Base-by-base conservation (phyloP, 2,888 invertebrate genomes). In the Empis stercorea region DNA sequence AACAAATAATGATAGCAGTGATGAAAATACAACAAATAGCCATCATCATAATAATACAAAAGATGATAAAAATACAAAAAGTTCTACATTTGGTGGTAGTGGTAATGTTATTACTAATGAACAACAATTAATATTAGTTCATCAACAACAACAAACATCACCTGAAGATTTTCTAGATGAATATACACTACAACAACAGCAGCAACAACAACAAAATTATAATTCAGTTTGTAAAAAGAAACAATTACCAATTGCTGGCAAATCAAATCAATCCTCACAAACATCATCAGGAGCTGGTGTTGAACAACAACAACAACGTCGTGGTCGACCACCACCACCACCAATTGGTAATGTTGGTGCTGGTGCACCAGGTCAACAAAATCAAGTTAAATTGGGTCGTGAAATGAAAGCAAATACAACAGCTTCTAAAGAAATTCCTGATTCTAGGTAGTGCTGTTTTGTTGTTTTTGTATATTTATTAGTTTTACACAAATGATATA, bases 381-480 rank as follows among this genome's bases (percentile, higher is more conserved):
- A 64, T 50, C 62, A 52, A 17, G 38, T 17, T n/a, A 43, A 43
- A 10, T 38, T 43, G 30, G 48, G 44, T n/a, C 44, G 50, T 27
- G 47, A 30, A 45, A 42, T 23, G 55, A 51, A 36, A 54, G 52
- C 40, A 51, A 45, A 56, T 55, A 55, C 52, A 55, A 52, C 50
- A 58, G 55, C 66, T 59, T 60, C 68, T 61, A 68, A 68, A 63
- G 66, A 67, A 62, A 62, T 68, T 57, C 68, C 69, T 52, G 68
- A 68, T 61, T 62, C 68, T 69, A 68, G 68, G 70, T 69, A 68
- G 68, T 68, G 70, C 62, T 63, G 59, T 59, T 54, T 56, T 54
- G 43, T 43, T 13, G 32, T 30, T 32, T 36, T 10, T 27, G 17
- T 27, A 36, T 30, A 40, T 39, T 44, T 32, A 44, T 38, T 40